Conservation (phyloP, 2,888 invertebrate species). For the Entomobrya proxima region DNA sequence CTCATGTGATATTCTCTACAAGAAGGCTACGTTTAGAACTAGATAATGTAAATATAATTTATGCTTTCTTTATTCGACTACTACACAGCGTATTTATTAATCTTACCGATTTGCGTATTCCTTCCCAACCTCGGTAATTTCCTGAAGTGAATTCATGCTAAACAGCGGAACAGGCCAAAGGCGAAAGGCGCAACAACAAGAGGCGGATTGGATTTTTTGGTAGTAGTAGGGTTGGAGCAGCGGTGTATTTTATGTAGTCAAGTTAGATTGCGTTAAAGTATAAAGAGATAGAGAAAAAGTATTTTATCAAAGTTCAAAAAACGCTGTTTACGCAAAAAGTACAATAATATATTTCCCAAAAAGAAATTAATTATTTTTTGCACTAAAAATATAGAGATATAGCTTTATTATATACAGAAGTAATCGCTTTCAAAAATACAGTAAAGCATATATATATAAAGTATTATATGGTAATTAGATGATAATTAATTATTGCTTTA, state of each 20-base stretch:
- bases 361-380: not conserved
- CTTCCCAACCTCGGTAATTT: constrained; percentile 75
- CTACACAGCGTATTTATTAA: constrained; percentile 30
- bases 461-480: not conserved
- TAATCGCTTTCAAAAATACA: not conserved
- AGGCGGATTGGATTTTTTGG: constrained; percentile 47
- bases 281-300: constrained; percentile 45
- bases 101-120: constrained; percentile 74
- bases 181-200: constrained; percentile 52
- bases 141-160: constrained; percentile 75
- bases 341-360: not conserved
- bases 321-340: constrained; percentile 19
- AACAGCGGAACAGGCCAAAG: constrained; percentile 63
- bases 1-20: no score
- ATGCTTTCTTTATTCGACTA: not conserved
- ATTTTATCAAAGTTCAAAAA: constrained; percentile 44
- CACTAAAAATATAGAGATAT: not conserved
- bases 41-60: not conserved
- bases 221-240: constrained; percentile 52
- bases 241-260: constrained; percentile 63
- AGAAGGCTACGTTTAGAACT: no score
- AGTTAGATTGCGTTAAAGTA: constrained; percentile 62
- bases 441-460: constrained; percentile 5
- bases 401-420: not conserved
- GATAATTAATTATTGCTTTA: constrained; percentile 11